Conservation (phyloP, 2,113 vertebrate species). For the Labeo catla region DNA sequence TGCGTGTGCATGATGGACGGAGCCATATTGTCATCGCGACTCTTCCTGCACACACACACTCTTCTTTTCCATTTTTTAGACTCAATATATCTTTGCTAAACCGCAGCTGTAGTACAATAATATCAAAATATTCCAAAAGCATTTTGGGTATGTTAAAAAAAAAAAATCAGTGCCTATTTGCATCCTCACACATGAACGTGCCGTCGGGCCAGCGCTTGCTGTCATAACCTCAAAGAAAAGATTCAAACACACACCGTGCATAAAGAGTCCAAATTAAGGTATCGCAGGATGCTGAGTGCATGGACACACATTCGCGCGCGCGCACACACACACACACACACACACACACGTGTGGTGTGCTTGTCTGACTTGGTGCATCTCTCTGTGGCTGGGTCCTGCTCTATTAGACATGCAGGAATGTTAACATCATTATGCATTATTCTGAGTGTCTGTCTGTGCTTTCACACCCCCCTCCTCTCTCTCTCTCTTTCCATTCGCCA, state of each 20-base stretch:
- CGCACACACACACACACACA: background rate
- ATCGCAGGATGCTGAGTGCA: conserved; percentile 30
- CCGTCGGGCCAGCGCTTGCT: background rate
- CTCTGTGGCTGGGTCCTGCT: conserved; percentile 57
- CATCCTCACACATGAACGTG: background rate
- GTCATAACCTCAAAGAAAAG: conserved; percentile 24
- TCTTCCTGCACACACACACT: background rate
- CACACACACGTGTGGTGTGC: conserved; percentile 1
- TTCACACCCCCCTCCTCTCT: conserved; percentile 61
- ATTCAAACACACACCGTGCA: conserved; percentile 21
- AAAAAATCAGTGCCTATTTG: background rate
- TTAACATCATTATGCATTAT: conserved; percentile 90
- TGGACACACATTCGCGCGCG: conserved; percentile 25
- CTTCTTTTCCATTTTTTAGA: background rate
- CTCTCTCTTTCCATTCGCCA: conserved; percentile 53
- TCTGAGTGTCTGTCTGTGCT: conserved; percentile 83
- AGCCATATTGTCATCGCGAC: conserved; percentile 33
- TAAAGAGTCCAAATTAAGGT: conserved; percentile 49
- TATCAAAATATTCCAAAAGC: background rate
- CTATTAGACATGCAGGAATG: conserved; percentile 93
- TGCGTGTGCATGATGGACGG: conserved; percentile 35
- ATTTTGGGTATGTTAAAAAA: background rate
- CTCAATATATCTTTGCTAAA: background rate
- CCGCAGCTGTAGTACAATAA: background rate
- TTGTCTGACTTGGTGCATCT: conserved; percentile 37